Base-by-base conservation (phyloP, 2,888 invertebrate species). In the Coelopa pilipes region DNA sequence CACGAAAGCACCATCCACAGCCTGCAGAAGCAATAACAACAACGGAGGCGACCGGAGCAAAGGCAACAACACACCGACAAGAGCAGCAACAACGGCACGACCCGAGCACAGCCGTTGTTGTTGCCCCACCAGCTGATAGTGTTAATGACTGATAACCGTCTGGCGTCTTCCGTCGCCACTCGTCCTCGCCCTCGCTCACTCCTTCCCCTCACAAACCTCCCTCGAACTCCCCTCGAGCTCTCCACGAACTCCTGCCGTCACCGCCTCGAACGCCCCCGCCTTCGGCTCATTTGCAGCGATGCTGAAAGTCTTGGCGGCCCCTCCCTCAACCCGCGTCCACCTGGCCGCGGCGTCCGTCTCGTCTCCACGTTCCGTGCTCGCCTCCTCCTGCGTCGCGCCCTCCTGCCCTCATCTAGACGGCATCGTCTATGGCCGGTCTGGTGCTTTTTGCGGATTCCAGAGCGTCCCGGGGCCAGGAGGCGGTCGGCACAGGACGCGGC, bases 101-200 rank as follows among this genome's bases (percentile, higher is more conserved):
- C 19, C 10, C 7, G 34, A 34, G 34, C n/a, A 53, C 15, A 24
- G 24, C 11, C 49, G 12, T 70, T 70, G 55, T 34, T 60, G 59
- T 70, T 76, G 72, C 59, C 62, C 24, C 46, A 63, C 63, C 75
- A 76, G 75, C 76, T 76, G 75, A 73, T 75, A 73, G 78, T 79
- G 83, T 82, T 82, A 84, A 82, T 82, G 82, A 84, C 81, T 82
- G 79, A 81, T 80, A 80, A 79, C 80, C 78, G 78, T 79, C 74
- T 76, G 74, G 75, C 47, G 45, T 67, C 34, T 34, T 34, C 34
- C 34, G 2, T 34, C 34, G 7, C 7, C 34, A 34, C 34, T 34
- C 34, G 2, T 7, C 4, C 34, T 34, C 34, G 45, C 50, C 24
- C 62, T 75, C 21, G 62, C 46, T 65, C 34, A 53, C 47, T 13